Conservation (phyloP, 2,113 vertebrate species). For the Caloenas nicobarica region DNA sequence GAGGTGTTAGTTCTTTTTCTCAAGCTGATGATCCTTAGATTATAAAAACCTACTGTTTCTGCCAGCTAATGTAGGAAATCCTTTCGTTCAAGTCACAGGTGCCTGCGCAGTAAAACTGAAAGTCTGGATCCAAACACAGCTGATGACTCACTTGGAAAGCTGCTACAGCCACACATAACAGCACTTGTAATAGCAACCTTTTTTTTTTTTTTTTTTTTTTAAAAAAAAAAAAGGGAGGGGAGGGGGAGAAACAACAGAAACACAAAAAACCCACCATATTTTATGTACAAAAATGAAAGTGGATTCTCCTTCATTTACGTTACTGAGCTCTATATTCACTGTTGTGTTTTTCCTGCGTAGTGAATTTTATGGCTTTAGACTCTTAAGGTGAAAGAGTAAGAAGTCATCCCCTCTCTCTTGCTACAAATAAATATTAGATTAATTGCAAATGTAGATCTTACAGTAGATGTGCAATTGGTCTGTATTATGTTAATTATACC, state of each 20-base stretch:
- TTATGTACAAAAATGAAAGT: background rate
- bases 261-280: background rate
- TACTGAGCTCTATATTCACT: background rate
- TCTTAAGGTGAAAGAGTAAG: constrained; percentile 6
- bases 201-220: background rate
- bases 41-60: background rate
- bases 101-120: background rate
- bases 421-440: background rate
- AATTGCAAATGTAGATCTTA: constrained; percentile 12
- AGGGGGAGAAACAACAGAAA: no score
- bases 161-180: background rate
- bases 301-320: background rate
- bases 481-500: constrained; percentile 28
- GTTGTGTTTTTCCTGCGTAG: background rate
- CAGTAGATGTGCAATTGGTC: background rate
- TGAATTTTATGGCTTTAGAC: background rate
- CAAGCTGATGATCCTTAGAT: background rate
- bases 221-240: background rate
- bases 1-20: background rate
- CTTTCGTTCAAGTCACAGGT: background rate
- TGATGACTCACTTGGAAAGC: constrained; percentile 27
- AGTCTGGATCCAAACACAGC: constrained; percentile 8
- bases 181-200: background rate
- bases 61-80: background rate
- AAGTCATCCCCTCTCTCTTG: background rate